Evolutionary conservation across 2,888 invertebrate genomes (phyloP), one percentile per base, ranked within the genome.

Genomic region (Sisyra terminalis): DNA sequence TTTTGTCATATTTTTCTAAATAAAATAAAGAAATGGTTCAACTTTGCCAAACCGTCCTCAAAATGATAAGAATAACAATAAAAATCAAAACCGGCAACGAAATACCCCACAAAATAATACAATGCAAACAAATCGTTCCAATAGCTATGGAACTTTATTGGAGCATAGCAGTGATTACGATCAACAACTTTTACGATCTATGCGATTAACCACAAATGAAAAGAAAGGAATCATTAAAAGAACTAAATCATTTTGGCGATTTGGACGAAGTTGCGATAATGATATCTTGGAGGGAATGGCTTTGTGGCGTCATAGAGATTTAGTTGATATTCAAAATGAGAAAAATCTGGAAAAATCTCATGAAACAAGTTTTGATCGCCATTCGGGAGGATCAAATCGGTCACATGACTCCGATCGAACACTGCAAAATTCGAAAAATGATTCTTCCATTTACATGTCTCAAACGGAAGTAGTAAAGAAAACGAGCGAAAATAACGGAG

Each of bases 271-370:
- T 2, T 71, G 71, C 13, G 75, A 78, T 43, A 73, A 73, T 51
- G 85, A 86, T 46, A 83, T 86, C 40, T 66, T 87, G 52, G 85
- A 85, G 53, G 87, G 87, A 1, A 87, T 87, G 86, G 77, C 85
- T 0, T 65, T 87, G 42, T 87, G 87, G 87, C 79, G 80, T 54
- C 87, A 87, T 56, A 70, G 86, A 29, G 86, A 87, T 50, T 68
- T 87, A 46, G 84, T 87, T 1, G 84, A 82, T 51, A 75, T 81
- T 10, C 69, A 71, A 32, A 66, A 67, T 11, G 69, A 71, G 48
- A 69, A 24, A 24, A 24, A 24, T 24, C 7, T 24, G 24, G 24
- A 24, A 24, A 24, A 66, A 46, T 66, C 66, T 48, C 66, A 63
- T 45, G 54, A 66, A n/a, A 65, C 50, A 40, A 53, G 52, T 24